These are phyloP conservation scores for Exocentrus adspersus DNA, from an alignment of 2,888 invertebrate genomes.

Conservation along the genomic window DNA sequence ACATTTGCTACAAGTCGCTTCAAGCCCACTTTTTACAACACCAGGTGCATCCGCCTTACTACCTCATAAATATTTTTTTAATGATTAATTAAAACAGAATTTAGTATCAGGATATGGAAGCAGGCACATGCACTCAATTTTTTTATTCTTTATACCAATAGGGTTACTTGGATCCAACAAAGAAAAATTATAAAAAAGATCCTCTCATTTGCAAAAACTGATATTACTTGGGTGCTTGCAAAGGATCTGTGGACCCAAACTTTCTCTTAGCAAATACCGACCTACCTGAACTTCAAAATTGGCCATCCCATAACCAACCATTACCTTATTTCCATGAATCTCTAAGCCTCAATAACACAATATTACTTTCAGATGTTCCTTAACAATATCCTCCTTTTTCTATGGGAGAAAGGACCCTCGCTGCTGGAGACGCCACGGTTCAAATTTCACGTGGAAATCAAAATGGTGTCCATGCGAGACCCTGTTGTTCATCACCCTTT, in stretches of 20 bases:
- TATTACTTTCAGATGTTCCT: constrained; percentile 12
- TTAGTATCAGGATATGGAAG: constrained; percentile 6
- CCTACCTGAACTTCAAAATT: constrained; percentile 2
- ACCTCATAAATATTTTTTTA: constrained; percentile 26
- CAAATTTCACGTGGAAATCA: constrained; percentile 26
- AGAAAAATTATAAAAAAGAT: no score
- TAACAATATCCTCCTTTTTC: background rate
- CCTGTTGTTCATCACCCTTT: constrained; percentile 36
- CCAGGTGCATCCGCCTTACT: constrained; percentile 32
- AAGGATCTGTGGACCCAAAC: no score
- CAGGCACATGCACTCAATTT: no score
- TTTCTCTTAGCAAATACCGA: no score
- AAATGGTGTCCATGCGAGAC: constrained; percentile 31
- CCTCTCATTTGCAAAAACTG: no score
- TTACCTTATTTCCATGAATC: background rate
- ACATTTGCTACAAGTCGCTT: constrained; percentile 17
- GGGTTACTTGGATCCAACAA: no score
- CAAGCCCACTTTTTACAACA: constrained; percentile 23
- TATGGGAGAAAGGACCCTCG: background rate
- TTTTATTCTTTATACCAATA: no score
- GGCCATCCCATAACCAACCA: background rate
- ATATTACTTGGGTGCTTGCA: no score
- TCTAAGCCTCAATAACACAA: background rate
- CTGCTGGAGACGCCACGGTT: background rate
- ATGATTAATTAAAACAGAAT: constrained; percentile 27